Conservation (phyloP, 2,888 invertebrate species). For the Xiphydria camelus region DNA sequence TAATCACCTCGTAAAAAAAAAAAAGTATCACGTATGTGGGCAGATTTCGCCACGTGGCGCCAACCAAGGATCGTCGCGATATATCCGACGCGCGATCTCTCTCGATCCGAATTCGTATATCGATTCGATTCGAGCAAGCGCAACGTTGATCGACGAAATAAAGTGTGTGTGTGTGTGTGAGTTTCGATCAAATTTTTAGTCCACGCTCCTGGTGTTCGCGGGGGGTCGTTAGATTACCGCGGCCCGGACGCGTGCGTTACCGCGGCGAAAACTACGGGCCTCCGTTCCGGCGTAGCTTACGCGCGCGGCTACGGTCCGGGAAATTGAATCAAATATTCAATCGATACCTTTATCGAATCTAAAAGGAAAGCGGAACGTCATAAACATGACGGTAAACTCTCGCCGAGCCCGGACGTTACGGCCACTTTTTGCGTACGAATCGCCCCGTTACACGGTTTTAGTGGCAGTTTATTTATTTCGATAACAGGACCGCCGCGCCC, state of each 20-base stretch:
- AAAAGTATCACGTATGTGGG: conserved; percentile 29
- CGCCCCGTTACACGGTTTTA: conserved; percentile 16
- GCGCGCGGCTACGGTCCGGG: conserved; percentile 5
- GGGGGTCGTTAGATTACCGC: too few species aligned
- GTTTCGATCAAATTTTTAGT: too few species aligned
- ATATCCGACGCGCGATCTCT: too few species aligned
- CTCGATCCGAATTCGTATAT: too few species aligned
- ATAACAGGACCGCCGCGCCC: not conserved
- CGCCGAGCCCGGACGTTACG: conserved; percentile 12
- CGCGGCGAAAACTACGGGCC: not conserved
- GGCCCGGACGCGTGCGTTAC: not conserved
- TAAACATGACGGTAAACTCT: conserved; percentile 17
- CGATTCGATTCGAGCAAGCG: too few species aligned
- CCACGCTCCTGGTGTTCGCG: too few species aligned
- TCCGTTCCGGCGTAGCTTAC: not conserved
- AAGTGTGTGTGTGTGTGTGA: too few species aligned
- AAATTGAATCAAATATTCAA: conserved; percentile 20
- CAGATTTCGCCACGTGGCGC: conserved; percentile 28
- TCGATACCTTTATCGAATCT: conserved; percentile 19
- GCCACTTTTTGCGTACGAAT: conserved; percentile 19
- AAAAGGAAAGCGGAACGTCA: conserved; percentile 18
- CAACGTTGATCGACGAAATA: too few species aligned
- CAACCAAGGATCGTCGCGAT: too few species aligned
- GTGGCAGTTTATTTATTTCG: conserved; percentile 15
- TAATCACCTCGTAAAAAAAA: conserved; percentile 31